Evolutionary conservation across 2,888 invertebrate genomes (phyloP).

Genomic region (Eupsilia transversa): DNA sequence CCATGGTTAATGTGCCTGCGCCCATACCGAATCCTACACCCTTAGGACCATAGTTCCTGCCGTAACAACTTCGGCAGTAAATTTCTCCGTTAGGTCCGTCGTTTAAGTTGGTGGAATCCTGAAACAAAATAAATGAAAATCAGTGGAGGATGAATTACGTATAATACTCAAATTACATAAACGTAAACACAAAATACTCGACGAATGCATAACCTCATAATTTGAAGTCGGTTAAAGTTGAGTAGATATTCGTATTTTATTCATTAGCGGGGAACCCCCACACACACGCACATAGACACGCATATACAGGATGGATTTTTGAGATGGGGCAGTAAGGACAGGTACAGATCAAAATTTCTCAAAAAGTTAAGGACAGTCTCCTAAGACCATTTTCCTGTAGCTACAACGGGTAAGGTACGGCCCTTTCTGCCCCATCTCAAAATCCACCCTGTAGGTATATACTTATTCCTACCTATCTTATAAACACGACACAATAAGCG

Average conservation of each 20-base stretch:
- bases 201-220: not conserved
- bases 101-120: conserved; percentile 97
- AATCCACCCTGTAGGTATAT: no score
- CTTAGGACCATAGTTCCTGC: conserved; percentile 96
- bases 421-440: no score
- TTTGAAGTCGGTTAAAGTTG: not conserved
- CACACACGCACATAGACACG: no score
- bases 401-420: no score
- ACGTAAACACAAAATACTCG: not conserved
- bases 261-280: not conserved
- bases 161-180: no score
- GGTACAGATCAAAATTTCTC: no score
- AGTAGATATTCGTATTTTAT: not conserved
- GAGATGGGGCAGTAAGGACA: no score
- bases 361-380: no score
- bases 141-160: not conserved
- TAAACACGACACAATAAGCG: not conserved
- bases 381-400: no score
- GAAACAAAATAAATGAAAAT: conserved; percentile 67
- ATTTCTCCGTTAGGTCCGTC: conserved; percentile 98
- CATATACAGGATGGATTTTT: no score
- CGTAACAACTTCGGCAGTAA: conserved; percentile 97
- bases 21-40: conserved; percentile 98
- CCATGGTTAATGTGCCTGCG: conserved; percentile 97
- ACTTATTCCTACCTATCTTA: not conserved